phyloP scores from a whole-genome alignment of 2,797 vertebrate genomes.

The Sebastes minor region DNA sequence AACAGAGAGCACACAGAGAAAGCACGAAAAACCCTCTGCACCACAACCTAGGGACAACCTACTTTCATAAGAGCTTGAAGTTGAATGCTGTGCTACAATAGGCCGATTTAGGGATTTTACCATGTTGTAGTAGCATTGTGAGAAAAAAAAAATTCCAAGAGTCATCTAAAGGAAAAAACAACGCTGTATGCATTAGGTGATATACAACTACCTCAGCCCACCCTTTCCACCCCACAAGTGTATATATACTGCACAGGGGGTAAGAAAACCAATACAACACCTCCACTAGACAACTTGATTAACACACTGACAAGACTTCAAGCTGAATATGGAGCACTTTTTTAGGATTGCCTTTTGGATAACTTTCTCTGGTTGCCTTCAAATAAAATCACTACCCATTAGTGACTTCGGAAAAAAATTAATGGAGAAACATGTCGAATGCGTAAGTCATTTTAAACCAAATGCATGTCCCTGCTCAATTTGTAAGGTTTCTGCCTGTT shows the following conservation, averaged over 20 bases:
- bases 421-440: fast-evolving
- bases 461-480: background rate
- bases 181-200: slow-evolving; percentile 34
- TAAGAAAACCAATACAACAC: slow-evolving; percentile 26
- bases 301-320: slow-evolving; percentile 14
- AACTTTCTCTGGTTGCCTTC: slow-evolving; percentile 2
- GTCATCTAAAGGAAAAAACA: slow-evolving; percentile 72
- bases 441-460: slow-evolving; percentile 54
- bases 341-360: slow-evolving; percentile 52
- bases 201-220: slow-evolving; percentile 60
- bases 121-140: slow-evolving; percentile 30
- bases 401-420: fast-evolving
- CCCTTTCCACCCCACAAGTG: slow-evolving; percentile 65
- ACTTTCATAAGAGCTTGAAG: slow-evolving; percentile 50
- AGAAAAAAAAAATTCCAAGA: slow-evolving; percentile 69
- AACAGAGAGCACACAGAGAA: background rate
- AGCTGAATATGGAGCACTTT: slow-evolving; percentile 56
- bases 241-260: slow-evolving; percentile 41
- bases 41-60: slow-evolving; percentile 52
- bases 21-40: background rate
- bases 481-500: background rate
- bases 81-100: background rate
- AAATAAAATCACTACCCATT: background rate
- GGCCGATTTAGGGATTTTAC: slow-evolving; percentile 66
- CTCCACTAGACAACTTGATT: slow-evolving; percentile 15